phyloP scores from a whole-genome alignment of 2,113 vertebrate species.

The Apaloderma vittatum region DNA sequence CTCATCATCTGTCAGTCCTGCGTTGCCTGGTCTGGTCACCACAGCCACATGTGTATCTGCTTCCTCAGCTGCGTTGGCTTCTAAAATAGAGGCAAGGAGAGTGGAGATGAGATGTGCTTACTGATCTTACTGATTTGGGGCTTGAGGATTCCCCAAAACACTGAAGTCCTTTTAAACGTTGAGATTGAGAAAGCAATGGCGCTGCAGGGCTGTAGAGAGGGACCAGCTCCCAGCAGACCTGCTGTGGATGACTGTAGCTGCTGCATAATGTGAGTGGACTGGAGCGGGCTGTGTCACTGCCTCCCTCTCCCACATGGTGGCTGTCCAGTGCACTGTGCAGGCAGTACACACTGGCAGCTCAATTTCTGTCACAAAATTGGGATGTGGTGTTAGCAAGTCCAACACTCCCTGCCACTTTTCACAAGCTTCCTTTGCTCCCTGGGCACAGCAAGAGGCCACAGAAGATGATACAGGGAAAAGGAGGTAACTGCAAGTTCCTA shows the following conservation, averaged over 20 bases:
- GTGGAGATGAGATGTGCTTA: slow-evolving; percentile 25
- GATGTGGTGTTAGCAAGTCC: neutral
- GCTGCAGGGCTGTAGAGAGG: neutral
- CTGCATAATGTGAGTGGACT: rapidly evolving
- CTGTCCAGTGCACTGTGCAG: neutral
- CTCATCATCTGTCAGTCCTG: slow-evolving; percentile 93
- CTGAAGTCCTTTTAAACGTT: neutral
- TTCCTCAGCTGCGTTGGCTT: slow-evolving; percentile 92
- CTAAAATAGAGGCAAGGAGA: slow-evolving; percentile 75
- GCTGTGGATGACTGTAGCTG: neutral
- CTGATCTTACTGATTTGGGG: neutral
- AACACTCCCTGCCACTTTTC: neutral
- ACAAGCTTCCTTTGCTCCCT: neutral
- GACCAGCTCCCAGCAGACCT: neutral
- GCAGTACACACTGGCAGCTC: neutral
- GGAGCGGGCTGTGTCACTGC: neutral
- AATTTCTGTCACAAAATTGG: rapidly evolving
- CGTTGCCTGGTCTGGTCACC: slow-evolving; percentile 92
- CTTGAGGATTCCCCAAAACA: neutral
- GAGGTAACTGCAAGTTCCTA: neutral
- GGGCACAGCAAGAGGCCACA: neutral
- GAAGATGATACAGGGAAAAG: neutral
- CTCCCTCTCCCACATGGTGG: neutral
- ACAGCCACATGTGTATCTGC: slow-evolving; percentile 88
- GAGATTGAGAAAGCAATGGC: neutral